A percentile compares a stretch with the other conserved stretches of the same genome.
phyloP scores from a whole-genome alignment of 1,140 invertebrate genomes.

The Tetramorium simillimum region DNA sequence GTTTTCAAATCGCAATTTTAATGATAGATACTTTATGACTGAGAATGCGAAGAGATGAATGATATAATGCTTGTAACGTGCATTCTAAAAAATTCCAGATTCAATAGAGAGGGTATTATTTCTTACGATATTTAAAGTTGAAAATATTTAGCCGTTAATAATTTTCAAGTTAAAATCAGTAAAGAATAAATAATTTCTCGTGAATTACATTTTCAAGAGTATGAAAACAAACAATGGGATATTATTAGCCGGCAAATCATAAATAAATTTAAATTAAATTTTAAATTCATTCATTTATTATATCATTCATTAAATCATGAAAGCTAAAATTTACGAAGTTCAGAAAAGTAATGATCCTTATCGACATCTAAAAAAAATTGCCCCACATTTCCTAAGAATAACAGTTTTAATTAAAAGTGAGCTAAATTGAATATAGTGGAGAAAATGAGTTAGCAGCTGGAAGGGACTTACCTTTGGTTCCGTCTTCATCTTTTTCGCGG shows the following conservation, averaged over 20 bases:
- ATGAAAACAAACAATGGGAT: not conserved
- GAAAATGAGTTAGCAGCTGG: not conserved
- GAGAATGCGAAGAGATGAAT: not conserved
- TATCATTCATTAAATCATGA: no score
- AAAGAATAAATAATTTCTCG: not conserved
- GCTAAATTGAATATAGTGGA: not conserved
- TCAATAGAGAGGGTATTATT: not conserved
- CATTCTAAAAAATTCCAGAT: not conserved
- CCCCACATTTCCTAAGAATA: not conserved
- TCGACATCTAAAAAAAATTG: not conserved
- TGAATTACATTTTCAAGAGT: not conserved
- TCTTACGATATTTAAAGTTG: not conserved
- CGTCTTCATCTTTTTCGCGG: slow-evolving; percentile 89
- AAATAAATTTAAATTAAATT: not conserved
- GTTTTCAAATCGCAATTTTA: not conserved
- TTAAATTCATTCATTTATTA: not conserved
- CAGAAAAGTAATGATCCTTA: not conserved
- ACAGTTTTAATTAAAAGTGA: not conserved
- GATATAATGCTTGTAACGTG: not conserved
- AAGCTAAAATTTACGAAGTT: not conserved
- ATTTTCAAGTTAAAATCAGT: not conserved
- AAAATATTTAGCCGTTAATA: not conserved
- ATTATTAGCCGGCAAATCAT: not conserved
- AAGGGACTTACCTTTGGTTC: slow-evolving; percentile 87
- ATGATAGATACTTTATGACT: not conserved